A percentile compares a stretch with the other conserved stretches of the same genome.
phyloP scores from a whole-genome alignment of 2,113 vertebrate species.

The Clarias magur region DNA sequence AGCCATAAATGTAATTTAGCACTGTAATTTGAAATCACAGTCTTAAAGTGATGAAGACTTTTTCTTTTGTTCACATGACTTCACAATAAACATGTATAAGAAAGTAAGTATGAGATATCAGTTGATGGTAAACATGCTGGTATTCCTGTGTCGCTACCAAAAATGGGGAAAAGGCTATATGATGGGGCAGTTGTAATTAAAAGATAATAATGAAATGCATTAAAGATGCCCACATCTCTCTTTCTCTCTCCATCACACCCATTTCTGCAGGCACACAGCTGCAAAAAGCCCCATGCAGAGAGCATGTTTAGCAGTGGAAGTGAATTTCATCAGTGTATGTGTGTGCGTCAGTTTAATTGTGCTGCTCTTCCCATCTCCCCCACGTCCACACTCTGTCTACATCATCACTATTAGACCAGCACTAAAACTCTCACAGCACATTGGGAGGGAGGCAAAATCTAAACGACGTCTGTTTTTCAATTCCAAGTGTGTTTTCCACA shows the following conservation, averaged over 20 bases:
- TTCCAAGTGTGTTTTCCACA: neutral
- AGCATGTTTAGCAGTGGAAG: constrained; percentile 14
- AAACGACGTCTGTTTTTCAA: neutral
- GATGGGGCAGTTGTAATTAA: neutral
- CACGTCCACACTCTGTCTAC: neutral
- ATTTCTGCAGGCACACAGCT: neutral
- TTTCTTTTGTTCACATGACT: neutral
- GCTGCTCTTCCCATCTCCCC: neutral
- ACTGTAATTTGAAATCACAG: neutral
- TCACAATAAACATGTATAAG: neutral
- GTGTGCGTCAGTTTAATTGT: neutral
- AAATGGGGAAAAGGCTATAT: too few species aligned
- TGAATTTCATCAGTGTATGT: neutral
- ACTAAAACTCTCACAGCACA: constrained; percentile 8
- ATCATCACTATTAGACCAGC: constrained; percentile 14
- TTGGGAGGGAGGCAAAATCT: neutral
- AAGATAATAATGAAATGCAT: neutral
- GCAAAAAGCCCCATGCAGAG: neutral
- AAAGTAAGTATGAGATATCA: neutral
- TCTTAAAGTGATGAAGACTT: neutral
- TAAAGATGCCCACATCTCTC: neutral
- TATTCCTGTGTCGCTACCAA: neutral
- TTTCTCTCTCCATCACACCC: neutral
- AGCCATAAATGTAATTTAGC: neutral
- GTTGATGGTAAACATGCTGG: neutral